phyloP scores from a whole-genome alignment of 2,888 invertebrate genomes.

The Luperina testacea region DNA sequence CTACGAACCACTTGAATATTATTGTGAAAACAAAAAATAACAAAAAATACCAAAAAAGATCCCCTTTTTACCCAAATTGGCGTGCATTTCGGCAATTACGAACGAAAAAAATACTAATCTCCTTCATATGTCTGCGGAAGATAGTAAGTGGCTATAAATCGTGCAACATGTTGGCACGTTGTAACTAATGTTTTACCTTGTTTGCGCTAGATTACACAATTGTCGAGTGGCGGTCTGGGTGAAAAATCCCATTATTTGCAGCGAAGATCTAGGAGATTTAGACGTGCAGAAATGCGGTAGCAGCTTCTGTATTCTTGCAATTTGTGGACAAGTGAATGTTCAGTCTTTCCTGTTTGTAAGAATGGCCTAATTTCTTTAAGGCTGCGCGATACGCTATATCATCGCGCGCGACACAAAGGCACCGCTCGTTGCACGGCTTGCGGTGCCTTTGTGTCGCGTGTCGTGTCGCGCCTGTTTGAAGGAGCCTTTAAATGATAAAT shows the following conservation, averaged over 20 bases:
- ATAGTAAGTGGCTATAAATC: constrained; percentile 60
- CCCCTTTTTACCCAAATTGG: constrained; percentile 19
- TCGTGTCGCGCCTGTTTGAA: too few species aligned
- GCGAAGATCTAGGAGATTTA: constrained; percentile 33
- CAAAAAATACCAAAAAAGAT: not conserved
- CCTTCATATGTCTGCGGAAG: constrained; percentile 46
- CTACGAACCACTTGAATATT: not conserved
- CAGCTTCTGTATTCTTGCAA: constrained; percentile 4
- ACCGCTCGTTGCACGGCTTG: too few species aligned
- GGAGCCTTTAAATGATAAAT: too few species aligned
- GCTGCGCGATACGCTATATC: too few species aligned
- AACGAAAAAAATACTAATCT: constrained; percentile 57
- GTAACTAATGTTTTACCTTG: constrained; percentile 57
- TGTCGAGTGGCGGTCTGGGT: constrained; percentile 33
- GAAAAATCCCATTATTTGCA: constrained; percentile 52
- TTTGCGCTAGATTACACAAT: constrained; percentile 58
- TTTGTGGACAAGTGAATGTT: constrained; percentile 26
- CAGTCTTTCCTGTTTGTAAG: not conserved
- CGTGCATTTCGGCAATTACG: constrained; percentile 45
- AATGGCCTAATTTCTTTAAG: too few species aligned
- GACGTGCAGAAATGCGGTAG: constrained; percentile 25
- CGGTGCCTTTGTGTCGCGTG: too few species aligned
- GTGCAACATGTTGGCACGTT: constrained; percentile 49
- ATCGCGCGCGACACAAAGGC: too few species aligned
- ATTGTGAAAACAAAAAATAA: not conserved